Evolutionary conservation across 23 tunicate species (phyloP).

Genomic region (Ciona savignyi): DNA sequence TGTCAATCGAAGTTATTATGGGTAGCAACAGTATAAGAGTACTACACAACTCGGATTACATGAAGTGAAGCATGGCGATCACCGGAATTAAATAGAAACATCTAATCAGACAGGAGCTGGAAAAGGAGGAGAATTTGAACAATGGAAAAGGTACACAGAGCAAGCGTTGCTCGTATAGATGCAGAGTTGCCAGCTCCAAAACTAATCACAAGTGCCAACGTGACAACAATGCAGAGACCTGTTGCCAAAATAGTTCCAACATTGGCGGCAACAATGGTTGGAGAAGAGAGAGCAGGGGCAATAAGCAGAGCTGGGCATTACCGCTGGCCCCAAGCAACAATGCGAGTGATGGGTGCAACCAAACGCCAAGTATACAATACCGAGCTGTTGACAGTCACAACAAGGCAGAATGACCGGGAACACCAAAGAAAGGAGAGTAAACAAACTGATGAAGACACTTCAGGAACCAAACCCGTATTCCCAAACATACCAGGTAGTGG

Average conservation of each 20-base stretch:
- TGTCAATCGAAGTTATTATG: not conserved
- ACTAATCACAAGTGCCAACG: conserved; percentile 5
- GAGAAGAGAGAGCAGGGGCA: conserved; percentile 29
- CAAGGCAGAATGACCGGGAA: conserved; percentile 8
- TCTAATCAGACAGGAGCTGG: not conserved
- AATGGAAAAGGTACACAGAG: conserved; percentile 8
- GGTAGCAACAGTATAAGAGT: not conserved
- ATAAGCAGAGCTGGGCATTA: conserved; percentile 56
- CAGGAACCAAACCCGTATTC: conserved; percentile 7
- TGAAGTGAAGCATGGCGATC: not conserved
- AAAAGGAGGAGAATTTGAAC: not conserved
- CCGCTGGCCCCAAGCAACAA: conserved; percentile 61
- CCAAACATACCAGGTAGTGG: not conserved
- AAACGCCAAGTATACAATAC: conserved; percentile 39
- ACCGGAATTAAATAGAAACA: not conserved
- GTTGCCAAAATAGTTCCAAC: conserved; percentile 48
- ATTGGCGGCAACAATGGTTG: conserved; percentile 10
- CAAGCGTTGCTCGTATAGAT: conserved; percentile 17
- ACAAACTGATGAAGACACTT: not conserved
- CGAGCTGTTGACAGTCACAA: conserved; percentile 61
- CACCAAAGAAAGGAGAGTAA: conserved; percentile 10
- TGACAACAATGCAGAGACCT: conserved; percentile 30
- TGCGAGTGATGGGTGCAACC: conserved; percentile 40
- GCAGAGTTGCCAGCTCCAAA: conserved; percentile 6
- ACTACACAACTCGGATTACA: not conserved